Base-by-base conservation (phyloP, 2,888 invertebrate species). In the Agrochola macilenta region DNA sequence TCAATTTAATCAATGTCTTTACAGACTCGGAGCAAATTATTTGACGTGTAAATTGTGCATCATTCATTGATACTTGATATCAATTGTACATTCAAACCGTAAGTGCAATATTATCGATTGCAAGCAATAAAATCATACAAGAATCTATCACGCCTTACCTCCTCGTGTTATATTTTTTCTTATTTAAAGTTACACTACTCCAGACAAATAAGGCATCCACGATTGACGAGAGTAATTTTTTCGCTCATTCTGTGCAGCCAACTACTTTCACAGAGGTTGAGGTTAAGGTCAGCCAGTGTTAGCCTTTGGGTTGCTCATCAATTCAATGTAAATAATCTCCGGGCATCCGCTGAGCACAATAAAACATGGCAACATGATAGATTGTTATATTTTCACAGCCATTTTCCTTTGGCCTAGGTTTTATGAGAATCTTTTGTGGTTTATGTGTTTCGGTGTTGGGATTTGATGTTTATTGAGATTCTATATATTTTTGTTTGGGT, bases 241-340 rank as follows among this genome's bases (percentile, higher is more conserved):
- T 95, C 93, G 94, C 93, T 92, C 92, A 92, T 84, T 83, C 86
- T 74, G 52, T 84, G 87, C 85, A 89, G 88, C 81, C 88, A 87
- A 87, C 88, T 87, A 91, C 92, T 93, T 93, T 93, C 91, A 88
- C 90, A 91, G 90, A 88, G 88, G 89, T 86, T 87, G 89, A 90
- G 93, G 94, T 92, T 93, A 94, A 94, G 95, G 95, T 95, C 95
- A 95, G 89, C 75, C 87, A 85, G 90, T 92, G 93, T 93, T 93
- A 92, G 92, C 93, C 93, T 91, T 89, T 91, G 89, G 87, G 90
- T 90, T 89, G 93, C 93, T 92, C 95, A 95, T 96, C 95, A 95
- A 95, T 95, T 94, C 92, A 93, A 94, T 94, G 95, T 94, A 95
- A 95, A 95, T 95, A 95, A 94, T 94, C 93, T 93, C 89, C 93